Evolutionary conservation across 1,140 invertebrate species (phyloP), one percentile per base, ranked within the genome.

Genomic region (Heliconius congener): DNA sequence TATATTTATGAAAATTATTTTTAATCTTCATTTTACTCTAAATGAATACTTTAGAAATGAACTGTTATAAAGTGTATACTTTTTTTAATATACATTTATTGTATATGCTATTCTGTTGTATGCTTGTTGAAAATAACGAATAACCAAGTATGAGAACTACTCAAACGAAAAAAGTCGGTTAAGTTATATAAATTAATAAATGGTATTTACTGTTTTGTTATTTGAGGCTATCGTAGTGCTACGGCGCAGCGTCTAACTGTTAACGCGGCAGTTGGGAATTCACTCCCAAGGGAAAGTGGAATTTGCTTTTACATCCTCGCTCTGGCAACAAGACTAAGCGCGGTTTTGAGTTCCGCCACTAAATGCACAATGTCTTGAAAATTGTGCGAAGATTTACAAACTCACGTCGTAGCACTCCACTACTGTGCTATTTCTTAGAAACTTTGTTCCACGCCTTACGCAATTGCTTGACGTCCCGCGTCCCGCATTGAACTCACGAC

Each of bases 31-130:
- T 23, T 13, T 66, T 66, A 66, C 23, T 66, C 60, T 30, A 66
- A 66, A 66, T 66, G 60, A 30, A 66, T 66, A 66, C 60, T 66
- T 66, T 30, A 66, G 23, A 66, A 30, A 66, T 30, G 27, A 66
- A 30, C 27, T 30, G 60, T 66, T 66, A 30, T 30, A 30, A 66
- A 30, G 19, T 6, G 3, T 60, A 60, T 60, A 60, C 57, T n/a
- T 23, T 11, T 23, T 60, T 23, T 13, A 23, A 46, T 46, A 46
- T 46, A 46, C 16, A 46, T 46, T 52, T 52, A 52, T 18, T 19
- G 16, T 52, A 19, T 52, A 52, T 52, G 18, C 16, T 0, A 0
- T 52, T 52, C 50, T 19, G 50, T 30, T 66, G 60, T 66, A 16
- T 9, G 27, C 60, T 66, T 30, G 60, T 66, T 66, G 60, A 30